phyloP scores from a whole-genome alignment of 2,113 vertebrate species.

The Cathartes aura region DNA sequence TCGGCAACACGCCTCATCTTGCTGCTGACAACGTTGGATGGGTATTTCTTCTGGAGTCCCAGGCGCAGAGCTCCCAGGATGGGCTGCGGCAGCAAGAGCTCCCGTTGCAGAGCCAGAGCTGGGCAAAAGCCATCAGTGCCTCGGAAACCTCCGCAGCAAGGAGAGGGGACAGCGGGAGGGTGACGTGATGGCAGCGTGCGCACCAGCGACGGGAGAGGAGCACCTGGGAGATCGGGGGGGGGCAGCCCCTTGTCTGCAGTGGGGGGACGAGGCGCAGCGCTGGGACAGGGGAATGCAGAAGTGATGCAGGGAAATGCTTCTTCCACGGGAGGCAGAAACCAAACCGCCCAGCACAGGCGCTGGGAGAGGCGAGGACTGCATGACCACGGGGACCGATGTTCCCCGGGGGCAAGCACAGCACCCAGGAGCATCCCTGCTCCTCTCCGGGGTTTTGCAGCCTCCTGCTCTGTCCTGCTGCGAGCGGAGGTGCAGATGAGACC shows the following conservation, averaged over 20 bases:
- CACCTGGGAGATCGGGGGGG: accelerated
- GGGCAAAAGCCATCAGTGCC: not conserved
- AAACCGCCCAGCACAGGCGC: not conserved
- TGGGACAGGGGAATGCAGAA: no score
- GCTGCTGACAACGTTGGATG: not conserved
- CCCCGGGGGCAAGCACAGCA: not conserved
- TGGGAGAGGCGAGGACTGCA: not conserved
- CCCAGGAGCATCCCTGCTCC: not conserved
- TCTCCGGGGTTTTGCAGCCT: not conserved
- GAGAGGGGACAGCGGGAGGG: not conserved
- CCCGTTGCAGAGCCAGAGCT: not conserved
- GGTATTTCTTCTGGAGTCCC: not conserved
- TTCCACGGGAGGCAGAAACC: not conserved
- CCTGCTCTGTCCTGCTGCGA: not conserved
- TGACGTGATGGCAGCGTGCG: accelerated
- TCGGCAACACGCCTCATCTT: accelerated
- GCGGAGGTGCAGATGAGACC: accelerated
- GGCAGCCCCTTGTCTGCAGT: not conserved
- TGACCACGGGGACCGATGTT: accelerated
- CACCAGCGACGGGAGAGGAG: not conserved
- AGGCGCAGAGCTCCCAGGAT: accelerated
- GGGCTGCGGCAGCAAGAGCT: not conserved
- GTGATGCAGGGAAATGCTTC: not conserved
- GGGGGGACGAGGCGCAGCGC: not conserved
- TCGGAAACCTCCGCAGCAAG: accelerated